phyloP scores from a whole-genome alignment of 2,113 vertebrate species.

The Megaptera novaeangliae region DNA sequence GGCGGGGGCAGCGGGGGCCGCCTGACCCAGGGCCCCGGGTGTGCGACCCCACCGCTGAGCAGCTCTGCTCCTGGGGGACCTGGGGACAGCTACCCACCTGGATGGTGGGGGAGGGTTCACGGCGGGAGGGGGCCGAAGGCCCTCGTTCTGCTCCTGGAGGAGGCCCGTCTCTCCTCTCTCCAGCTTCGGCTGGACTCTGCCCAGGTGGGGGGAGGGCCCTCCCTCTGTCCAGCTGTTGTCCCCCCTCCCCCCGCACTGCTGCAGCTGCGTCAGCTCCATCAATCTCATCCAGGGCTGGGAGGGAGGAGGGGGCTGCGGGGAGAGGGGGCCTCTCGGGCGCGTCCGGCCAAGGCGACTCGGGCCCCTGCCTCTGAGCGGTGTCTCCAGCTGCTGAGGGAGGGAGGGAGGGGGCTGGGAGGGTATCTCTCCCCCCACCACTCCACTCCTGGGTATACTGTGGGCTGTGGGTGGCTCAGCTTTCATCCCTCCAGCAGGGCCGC shows the following conservation, averaged over 20 bases:
- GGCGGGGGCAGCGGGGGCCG: not conserved
- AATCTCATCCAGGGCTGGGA: conserved; percentile 53
- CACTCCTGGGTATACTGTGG: not conserved
- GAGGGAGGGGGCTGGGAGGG: not conserved
- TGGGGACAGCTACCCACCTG: not conserved
- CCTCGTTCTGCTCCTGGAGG: not conserved
- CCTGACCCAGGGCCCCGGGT: not conserved
- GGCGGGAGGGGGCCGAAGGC: not conserved
- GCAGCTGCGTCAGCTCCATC: conserved; percentile 81
- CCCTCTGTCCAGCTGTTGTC: conserved; percentile 67
- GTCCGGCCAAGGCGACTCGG: not conserved
- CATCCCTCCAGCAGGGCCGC: not conserved
- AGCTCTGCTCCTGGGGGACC: not conserved
- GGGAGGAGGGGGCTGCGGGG: not conserved
- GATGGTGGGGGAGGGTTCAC: not conserved
- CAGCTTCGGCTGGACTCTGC: conserved; percentile 8
- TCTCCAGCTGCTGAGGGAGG: not conserved
- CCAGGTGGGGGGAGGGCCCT: not conserved
- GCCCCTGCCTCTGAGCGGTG: not conserved
- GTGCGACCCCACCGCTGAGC: not conserved
- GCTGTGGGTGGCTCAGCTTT: not conserved
- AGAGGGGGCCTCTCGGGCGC: not conserved
- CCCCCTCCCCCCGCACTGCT: not conserved
- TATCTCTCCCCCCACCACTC: not conserved
- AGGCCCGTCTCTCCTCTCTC: not conserved